Evolutionary conservation across 2,113 vertebrate species (phyloP).

Genomic region (Bubo bubo): DNA sequence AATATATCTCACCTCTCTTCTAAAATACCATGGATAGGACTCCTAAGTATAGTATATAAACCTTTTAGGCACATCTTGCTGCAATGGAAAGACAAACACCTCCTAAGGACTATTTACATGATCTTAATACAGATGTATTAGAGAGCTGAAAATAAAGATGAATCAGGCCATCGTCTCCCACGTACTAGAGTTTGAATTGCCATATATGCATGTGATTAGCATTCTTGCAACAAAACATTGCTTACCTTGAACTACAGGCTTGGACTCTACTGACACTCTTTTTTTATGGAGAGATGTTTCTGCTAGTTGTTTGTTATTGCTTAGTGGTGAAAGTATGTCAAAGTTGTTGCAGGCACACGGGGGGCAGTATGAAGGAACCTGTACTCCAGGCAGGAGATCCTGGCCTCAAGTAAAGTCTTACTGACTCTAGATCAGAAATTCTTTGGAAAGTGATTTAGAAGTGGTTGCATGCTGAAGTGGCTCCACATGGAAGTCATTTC

Average conservation of each 20-base stretch:
- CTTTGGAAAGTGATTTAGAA: neutral
- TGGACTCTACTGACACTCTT: neutral
- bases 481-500: neutral
- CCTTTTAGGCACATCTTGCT: neutral
- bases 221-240: neutral
- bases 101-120: neutral
- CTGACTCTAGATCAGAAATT: conserved; percentile 8
- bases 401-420: neutral
- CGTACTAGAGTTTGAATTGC: neutral
- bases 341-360: neutral
- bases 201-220: neutral
- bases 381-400: neutral
- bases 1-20: neutral
- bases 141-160: neutral
- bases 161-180: neutral
- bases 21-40: neutral
- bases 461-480: neutral
- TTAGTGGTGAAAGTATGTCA: neutral
- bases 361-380: neutral
- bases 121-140: neutral
- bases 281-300: neutral
- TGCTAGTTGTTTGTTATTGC: neutral
- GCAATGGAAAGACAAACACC: neutral
- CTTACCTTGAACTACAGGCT: neutral
- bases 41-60: neutral